These are phyloP conservation scores for Hirtodrosophila alboralis DNA, from an alignment of 2,888 invertebrate genomes.

Conservation along the genomic window DNA sequence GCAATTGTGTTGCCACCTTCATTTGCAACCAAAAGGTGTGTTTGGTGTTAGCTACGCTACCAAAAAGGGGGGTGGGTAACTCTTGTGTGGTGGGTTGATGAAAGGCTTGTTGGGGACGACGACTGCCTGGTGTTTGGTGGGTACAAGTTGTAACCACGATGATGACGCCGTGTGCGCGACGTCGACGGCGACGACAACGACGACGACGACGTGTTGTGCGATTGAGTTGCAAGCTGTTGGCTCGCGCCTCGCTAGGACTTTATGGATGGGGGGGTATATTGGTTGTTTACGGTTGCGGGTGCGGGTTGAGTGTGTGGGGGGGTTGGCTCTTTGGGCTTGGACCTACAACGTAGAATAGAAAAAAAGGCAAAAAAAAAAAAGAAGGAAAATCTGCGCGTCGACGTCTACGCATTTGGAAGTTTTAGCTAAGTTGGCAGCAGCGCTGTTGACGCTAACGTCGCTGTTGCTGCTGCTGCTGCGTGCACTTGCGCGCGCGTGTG, in stretches of 20 bases:
- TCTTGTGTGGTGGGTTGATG: no score
- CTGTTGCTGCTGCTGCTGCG: constrained; percentile 20
- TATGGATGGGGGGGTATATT: neutral
- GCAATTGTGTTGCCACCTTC: constrained; percentile 57
- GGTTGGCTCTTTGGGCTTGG: constrained; percentile 36
- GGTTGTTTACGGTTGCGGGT: neutral
- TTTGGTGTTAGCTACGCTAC: neutral
- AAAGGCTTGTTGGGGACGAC: no score
- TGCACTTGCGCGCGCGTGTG: constrained; percentile 34
- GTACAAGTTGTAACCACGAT: constrained; percentile 53
- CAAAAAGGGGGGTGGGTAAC: no score
- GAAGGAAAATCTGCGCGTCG: constrained; percentile 57
- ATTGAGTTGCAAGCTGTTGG: constrained; percentile 33
- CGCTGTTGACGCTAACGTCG: constrained; percentile 32
- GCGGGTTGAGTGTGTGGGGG: neutral
- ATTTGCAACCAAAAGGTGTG: constrained; percentile 21
- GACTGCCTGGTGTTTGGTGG: constrained; percentile 18
- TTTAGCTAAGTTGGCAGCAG: constrained; percentile 37
- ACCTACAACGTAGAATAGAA: constrained; percentile 50
- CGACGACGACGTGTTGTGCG: constrained; percentile 29
- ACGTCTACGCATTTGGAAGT: constrained; percentile 51
- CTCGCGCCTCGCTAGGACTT: constrained; percentile 25
- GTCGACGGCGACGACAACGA: constrained; percentile 49
- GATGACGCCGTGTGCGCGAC: constrained; percentile 28
- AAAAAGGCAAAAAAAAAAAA: no score